A percentile compares a stretch with the other conserved stretches of the same genome.
phyloP scores from a whole-genome alignment of 2,797 vertebrate genomes.

The Taenioides sp. region DNA sequence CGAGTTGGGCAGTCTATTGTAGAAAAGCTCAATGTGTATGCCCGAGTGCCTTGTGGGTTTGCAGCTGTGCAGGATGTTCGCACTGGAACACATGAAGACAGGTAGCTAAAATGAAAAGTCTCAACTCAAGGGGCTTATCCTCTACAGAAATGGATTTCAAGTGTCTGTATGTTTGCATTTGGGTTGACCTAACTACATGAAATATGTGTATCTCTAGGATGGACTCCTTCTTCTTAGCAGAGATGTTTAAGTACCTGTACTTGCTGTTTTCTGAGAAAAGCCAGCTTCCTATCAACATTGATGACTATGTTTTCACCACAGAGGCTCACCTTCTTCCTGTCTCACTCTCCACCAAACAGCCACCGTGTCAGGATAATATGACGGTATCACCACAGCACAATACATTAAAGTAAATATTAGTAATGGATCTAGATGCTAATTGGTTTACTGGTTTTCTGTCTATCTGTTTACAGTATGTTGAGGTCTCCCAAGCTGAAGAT shows the following conservation, averaged over 20 bases:
- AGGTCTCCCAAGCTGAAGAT: conserved; percentile 63
- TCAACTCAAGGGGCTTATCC: not conserved
- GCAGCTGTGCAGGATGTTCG: conserved; percentile 85
- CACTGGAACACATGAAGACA: conserved; percentile 83
- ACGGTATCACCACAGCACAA: conserved; percentile 62
- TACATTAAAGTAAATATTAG: not conserved
- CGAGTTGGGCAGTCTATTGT: conserved; percentile 85
- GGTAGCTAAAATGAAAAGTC: conserved; percentile 57
- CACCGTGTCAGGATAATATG: conserved; percentile 67
- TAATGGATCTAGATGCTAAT: not conserved
- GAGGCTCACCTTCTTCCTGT: conserved; percentile 84
- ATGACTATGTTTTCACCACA: conserved; percentile 84
- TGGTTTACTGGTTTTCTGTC: conserved; percentile 10
- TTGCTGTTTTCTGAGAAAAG: conserved; percentile 83
- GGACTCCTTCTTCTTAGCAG: conserved; percentile 86
- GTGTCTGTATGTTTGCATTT: not conserved
- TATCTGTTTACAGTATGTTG: conserved; percentile 58
- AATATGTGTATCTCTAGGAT: conserved; percentile 65
- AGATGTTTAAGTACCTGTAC: conserved; percentile 88
- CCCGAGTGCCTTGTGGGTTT: conserved; percentile 84
- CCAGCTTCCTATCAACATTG: conserved; percentile 80
- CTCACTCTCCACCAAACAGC: conserved; percentile 75
- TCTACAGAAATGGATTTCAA: not conserved
- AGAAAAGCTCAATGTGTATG: conserved; percentile 81
- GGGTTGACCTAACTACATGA: not conserved